phyloP scores from a whole-genome alignment of 1,140 invertebrate species.

The Macrosteles quadrilineatus region DNA sequence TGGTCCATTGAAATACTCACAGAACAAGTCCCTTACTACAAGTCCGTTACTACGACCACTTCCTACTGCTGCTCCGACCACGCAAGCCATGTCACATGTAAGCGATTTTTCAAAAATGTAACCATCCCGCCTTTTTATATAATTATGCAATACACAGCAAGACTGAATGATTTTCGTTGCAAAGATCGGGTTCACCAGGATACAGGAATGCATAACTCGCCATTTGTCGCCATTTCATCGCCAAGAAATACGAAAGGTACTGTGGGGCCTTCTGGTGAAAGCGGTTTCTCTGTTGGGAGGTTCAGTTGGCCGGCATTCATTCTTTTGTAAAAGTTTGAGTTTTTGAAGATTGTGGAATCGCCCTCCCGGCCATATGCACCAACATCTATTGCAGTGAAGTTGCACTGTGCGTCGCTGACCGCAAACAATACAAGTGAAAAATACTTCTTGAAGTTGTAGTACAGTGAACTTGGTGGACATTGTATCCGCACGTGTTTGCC shows the following conservation, averaged over 20 bases:
- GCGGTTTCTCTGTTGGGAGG: neutral
- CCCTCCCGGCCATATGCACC: conserved; percentile 45
- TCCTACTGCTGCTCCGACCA: too few relatives aligned
- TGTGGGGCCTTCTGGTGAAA: neutral
- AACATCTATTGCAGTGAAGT: conserved; percentile 50
- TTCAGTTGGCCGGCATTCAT: neutral
- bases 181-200: conserved; percentile 22
- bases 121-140: neutral
- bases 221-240: conserved; percentile 46
- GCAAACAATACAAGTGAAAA: conserved; percentile 51
- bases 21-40: too few relatives aligned
- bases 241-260: conserved; percentile 38
- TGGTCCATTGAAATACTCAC: too few relatives aligned
- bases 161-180: neutral
- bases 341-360: conserved; percentile 24
- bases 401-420: conserved; percentile 50
- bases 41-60: too few relatives aligned
- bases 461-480: conserved; percentile 48
- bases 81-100: too few relatives aligned
- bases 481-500: conserved; percentile 51
- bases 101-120: too few relatives aligned
- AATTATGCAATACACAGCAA: conserved; percentile 6
- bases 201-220: conserved; percentile 43
- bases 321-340: neutral
- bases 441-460: conserved; percentile 51